Percentiles rank a stretch among this genome's conserved stretches.
These are phyloP conservation scores for Megaceryle torquata DNA, from an alignment of 2,113 vertebrate genomes.

Conservation along the genomic window DNA sequence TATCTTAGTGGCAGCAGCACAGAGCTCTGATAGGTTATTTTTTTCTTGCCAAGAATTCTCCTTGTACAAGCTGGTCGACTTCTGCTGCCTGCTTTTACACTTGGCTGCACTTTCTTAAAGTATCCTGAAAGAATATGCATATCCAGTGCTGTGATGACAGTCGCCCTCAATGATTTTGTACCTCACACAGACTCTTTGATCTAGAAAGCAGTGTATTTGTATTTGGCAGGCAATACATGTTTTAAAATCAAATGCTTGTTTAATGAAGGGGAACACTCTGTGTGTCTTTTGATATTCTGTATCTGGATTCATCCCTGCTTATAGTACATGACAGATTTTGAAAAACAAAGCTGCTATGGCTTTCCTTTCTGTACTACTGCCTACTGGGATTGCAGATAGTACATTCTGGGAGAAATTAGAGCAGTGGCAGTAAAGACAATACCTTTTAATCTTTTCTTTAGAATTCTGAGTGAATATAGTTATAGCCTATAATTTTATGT, in stretches of 20 bases:
- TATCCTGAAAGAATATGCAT: not conserved
- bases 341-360: not conserved
- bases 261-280: not conserved
- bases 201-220: constrained; percentile 29
- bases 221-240: constrained; percentile 17
- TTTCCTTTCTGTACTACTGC: not conserved
- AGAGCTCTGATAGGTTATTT: not conserved
- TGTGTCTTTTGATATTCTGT: constrained; percentile 42
- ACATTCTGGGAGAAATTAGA: not conserved
- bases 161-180: not conserved
- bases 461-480: not conserved
- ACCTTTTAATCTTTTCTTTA: not conserved
- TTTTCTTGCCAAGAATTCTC: not conserved
- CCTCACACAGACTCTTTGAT: constrained; percentile 27
- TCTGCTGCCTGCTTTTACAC: not conserved
- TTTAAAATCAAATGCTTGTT: constrained; percentile 44
- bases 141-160: not conserved
- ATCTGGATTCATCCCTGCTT: constrained; percentile 21
- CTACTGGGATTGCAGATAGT: not conserved
- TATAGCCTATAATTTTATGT: not conserved
- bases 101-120: not conserved
- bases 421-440: not conserved
- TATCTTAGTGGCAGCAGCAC: not conserved
- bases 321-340: constrained; percentile 32
- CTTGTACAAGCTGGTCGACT: not conserved